A percentile compares a stretch with the other conserved stretches of the same genome.
Evolutionary conservation across 2,888 invertebrate species (phyloP).

Genomic region (Sarcophaga caerulescens): DNA sequence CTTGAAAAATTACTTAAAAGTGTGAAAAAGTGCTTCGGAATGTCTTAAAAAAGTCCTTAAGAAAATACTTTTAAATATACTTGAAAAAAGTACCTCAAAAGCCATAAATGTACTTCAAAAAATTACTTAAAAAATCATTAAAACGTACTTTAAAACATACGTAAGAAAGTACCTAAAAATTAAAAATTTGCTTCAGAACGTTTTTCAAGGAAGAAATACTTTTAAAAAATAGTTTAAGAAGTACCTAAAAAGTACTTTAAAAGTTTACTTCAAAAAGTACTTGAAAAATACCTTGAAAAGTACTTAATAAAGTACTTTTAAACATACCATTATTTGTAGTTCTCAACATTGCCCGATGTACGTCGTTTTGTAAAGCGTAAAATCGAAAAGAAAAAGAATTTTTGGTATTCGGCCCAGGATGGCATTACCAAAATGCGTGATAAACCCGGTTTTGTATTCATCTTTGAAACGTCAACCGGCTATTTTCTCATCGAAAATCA

Average conservation of each 20-base stretch:
- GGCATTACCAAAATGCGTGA: slow-evolving; percentile 75
- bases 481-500: slow-evolving; percentile 75
- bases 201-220: no score
- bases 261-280: neutral
- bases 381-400: slow-evolving; percentile 72
- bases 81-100: no score
- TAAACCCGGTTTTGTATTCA: slow-evolving; percentile 77
- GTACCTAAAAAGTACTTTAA: neutral
- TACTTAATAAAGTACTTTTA: neutral
- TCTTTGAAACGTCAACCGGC: slow-evolving; percentile 75
- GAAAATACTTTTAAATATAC: neutral
- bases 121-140: no score
- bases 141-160: no score
- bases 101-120: no score
- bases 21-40: neutral
- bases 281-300: neutral
- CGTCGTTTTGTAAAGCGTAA: slow-evolving; percentile 73
- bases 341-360: slow-evolving; percentile 71
- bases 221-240: no score
- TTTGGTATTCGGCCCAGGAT: slow-evolving; percentile 73
- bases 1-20: neutral
- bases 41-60: neutral
- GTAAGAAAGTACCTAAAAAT: no score
- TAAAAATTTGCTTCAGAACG: no score
- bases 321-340: slow-evolving; percentile 41